phyloP scores from a whole-genome alignment of 2,888 invertebrate species.

The Hyposoter didymator region DNA sequence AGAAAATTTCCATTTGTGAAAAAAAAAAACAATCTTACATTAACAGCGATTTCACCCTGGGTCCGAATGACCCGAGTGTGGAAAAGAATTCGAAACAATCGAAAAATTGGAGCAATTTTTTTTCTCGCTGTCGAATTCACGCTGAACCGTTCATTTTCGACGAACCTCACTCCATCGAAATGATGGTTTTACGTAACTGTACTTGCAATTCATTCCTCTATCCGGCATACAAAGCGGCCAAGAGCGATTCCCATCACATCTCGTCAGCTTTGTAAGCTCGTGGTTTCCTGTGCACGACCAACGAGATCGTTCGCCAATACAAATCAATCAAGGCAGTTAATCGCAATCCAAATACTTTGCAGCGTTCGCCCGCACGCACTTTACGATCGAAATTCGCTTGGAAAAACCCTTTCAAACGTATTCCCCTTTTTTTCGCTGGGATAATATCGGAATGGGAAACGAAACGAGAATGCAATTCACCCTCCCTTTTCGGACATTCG shows the following conservation, averaged over 20 bases:
- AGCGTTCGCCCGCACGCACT: constrained; percentile 20
- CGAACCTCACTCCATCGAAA: not conserved
- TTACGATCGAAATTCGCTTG: constrained; percentile 46
- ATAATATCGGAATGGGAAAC: constrained; percentile 9
- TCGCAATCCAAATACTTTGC: constrained; percentile 58
- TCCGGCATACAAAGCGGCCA: not conserved
- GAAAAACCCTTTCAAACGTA: constrained; percentile 32
- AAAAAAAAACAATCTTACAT: not conserved
- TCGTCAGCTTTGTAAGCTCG: constrained; percentile 38
- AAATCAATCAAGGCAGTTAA: constrained; percentile 62
- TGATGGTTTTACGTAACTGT: constrained; percentile 1
- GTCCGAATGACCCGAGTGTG: not conserved
- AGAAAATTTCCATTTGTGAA: not conserved
- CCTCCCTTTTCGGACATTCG: constrained; percentile 25
- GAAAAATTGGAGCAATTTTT: not conserved
- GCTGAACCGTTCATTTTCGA: constrained; percentile 2
- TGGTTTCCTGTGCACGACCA: constrained; percentile 45
- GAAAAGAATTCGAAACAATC: not conserved
- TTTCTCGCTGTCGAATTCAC: not conserved
- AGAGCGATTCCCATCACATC: constrained; percentile 6
- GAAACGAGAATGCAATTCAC: constrained; percentile 36
- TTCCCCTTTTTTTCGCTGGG: not conserved
- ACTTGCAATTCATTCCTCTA: constrained; percentile 5
- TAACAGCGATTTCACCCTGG: not conserved
- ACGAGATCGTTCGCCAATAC: constrained; percentile 50